Percentiles rank a stretch among this genome's conserved stretches.
Evolutionary conservation across 2,797 vertebrate genomes (phyloP).

Genomic region (Pelodytes ibericus): DNA sequence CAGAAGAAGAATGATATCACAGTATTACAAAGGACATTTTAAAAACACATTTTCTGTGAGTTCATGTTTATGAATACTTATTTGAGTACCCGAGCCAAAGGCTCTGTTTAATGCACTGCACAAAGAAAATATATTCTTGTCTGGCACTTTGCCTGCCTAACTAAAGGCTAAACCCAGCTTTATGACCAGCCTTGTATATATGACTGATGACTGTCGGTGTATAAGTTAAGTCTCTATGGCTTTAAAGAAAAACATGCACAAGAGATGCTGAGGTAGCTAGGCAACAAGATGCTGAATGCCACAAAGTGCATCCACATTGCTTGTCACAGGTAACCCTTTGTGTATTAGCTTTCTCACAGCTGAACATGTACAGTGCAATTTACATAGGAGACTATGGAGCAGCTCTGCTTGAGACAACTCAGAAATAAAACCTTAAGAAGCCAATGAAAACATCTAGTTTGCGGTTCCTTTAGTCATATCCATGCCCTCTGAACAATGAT

Average conservation of each 20-base stretch:
- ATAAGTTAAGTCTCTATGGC: constrained; percentile 48
- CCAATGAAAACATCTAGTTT: not conserved
- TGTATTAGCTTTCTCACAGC: constrained; percentile 33
- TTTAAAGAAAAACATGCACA: constrained; percentile 46
- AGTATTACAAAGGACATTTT: too few species aligned
- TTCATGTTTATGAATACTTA: too few species aligned
- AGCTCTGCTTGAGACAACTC: not conserved
- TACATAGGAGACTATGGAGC: constrained; percentile 16
- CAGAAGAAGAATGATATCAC: too few species aligned
- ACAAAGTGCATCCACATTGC: constrained; percentile 52
- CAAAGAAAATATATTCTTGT: constrained; percentile 36
- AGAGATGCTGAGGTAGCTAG: constrained; percentile 47
- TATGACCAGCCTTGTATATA: constrained; percentile 49
- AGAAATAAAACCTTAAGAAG: not conserved
- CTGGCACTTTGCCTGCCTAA: constrained; percentile 41
- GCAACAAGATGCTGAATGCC: constrained; percentile 52
- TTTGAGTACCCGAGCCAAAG: too few species aligned
- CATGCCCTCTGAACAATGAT: not conserved
- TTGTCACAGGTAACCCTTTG: constrained; percentile 53
- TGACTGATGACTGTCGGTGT: constrained; percentile 46
- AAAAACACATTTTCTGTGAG: too few species aligned
- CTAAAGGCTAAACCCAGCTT: constrained; percentile 50
- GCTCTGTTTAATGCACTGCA: constrained; percentile 35
- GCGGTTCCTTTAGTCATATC: not conserved
- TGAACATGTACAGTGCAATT: constrained; percentile 28